Percentiles rank a stretch among this genome's conserved stretches.
Conservation (phyloP, 2,888 invertebrate species). For the Diarsia rubi region DNA sequence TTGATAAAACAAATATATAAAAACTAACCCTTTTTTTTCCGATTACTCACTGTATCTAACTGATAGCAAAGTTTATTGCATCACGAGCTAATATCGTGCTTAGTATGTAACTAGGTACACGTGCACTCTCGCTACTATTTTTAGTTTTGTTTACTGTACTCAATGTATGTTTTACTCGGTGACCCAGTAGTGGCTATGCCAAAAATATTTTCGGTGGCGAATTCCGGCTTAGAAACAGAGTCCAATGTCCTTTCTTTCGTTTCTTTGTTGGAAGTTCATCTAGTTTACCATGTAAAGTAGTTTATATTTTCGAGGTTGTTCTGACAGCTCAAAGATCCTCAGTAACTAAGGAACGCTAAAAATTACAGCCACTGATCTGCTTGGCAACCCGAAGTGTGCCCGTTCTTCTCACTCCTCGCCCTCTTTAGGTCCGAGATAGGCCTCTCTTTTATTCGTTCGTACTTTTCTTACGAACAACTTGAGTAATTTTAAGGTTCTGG, state of each 20-base stretch:
- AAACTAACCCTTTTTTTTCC: constrained; percentile 30
- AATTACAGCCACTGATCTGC: neutral
- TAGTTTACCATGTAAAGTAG: neutral
- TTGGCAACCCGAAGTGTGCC: neutral
- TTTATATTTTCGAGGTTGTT: neutral
- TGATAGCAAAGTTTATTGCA: constrained; percentile 65
- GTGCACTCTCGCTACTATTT: constrained; percentile 54
- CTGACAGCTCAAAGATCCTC: neutral
- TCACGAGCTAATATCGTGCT: constrained; percentile 60
- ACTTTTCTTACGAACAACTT: neutral
- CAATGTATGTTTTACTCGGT: constrained; percentile 45
- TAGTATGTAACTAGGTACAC: constrained; percentile 44
- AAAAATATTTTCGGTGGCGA: constrained; percentile 33
- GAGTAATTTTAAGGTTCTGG: neutral
- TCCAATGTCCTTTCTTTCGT: neutral
- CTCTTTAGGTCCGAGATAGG: too few species aligned
- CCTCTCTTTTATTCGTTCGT: neutral
- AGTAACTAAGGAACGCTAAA: neutral
- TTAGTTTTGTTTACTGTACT: constrained; percentile 55
- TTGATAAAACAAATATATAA: constrained; percentile 39
- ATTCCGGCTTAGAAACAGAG: neutral
- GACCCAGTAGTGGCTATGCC: constrained; percentile 56
- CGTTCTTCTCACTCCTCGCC: too few species aligned
- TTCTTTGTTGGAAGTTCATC: neutral
- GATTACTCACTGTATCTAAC: constrained; percentile 62